A percentile compares a stretch with the other conserved stretches of the same genome.
These are phyloP conservation scores for Antechinus stuartii DNA, from an alignment of 2,113 vertebrate species.

Conservation along the genomic window DNA sequence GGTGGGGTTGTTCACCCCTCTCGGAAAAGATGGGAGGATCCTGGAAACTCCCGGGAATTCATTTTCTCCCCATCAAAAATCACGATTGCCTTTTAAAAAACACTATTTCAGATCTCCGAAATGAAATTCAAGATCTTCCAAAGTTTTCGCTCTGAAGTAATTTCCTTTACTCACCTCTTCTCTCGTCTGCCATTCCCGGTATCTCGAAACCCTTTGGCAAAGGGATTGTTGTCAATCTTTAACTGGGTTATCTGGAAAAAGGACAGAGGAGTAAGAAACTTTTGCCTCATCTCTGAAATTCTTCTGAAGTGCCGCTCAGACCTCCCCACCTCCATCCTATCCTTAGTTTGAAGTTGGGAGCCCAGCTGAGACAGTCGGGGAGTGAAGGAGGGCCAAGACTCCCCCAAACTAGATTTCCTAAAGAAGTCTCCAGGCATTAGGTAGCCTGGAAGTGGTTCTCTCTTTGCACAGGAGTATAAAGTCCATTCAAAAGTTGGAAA, in stretches of 20 bases:
- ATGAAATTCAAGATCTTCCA: background rate
- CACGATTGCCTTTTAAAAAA: background rate
- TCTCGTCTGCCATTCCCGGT: conserved; percentile 98
- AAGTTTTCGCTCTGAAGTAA: background rate
- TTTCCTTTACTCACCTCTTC: conserved; percentile 90
- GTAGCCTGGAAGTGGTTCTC: background rate
- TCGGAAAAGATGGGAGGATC: background rate
- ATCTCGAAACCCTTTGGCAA: conserved; percentile 99
- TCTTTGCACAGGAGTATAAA: background rate
- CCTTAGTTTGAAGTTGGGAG: background rate
- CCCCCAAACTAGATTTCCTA: background rate
- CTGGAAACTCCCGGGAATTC: background rate
- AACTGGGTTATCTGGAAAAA: conserved; percentile 94
- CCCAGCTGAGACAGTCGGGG: background rate
- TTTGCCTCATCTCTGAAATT: conserved; percentile 46
- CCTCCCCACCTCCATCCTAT: background rate
- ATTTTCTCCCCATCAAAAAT: background rate
- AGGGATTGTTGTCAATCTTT: conserved; percentile 99
- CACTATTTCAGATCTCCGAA: background rate
- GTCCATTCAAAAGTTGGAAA: conserved; percentile 9
- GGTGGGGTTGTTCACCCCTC: background rate
- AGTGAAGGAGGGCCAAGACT: background rate
- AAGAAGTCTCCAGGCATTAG: background rate
- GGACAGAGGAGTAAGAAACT: conserved; percentile 61
- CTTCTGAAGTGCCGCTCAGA: background rate